Conservation (phyloP, 2,113 vertebrate genomes). For the Oryzias celebensis region DNA sequence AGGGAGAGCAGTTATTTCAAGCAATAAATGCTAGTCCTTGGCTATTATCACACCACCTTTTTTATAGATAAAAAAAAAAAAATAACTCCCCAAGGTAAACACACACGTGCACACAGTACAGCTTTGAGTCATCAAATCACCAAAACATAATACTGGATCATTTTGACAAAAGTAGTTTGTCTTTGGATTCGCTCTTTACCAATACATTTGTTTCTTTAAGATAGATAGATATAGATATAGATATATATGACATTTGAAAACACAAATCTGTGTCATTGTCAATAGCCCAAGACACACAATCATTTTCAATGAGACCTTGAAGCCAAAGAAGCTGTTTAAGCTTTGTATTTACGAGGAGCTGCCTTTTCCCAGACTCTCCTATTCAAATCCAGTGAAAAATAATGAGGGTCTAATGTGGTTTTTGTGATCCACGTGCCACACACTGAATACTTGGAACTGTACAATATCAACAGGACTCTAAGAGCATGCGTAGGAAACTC, state of each 20-base stretch:
- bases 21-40: conserved; percentile 52
- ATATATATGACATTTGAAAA: too few species aligned
- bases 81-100: conserved; percentile 40
- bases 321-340: conserved; percentile 28
- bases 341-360: conserved; percentile 56
- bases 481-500: too few species aligned
- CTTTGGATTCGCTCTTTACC: conserved; percentile 1
- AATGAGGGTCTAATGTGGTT: conserved; percentile 52
- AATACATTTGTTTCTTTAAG: conserved; percentile 1
- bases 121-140: background rate
- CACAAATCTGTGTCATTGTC: conserved; percentile 29
- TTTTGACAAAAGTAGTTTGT: conserved; percentile 13
- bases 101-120: conserved; percentile 2
- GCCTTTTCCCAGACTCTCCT: conserved; percentile 27
- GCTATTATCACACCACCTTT: conserved; percentile 39
- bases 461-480: too few species aligned
- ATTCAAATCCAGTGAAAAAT: conserved; percentile 41
- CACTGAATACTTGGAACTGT: too few species aligned
- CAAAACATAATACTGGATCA: conserved; percentile 1
- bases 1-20: conserved; percentile 43
- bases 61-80: conserved; percentile 27
- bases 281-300: conserved; percentile 24
- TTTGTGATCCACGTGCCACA: too few species aligned
- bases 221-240: too few species aligned
- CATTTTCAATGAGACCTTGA: conserved; percentile 49